A percentile compares a stretch with the other conserved stretches of the same genome.
Conservation (phyloP, 2,113 vertebrate genomes). For the Nerophis lumbriciformis region DNA sequence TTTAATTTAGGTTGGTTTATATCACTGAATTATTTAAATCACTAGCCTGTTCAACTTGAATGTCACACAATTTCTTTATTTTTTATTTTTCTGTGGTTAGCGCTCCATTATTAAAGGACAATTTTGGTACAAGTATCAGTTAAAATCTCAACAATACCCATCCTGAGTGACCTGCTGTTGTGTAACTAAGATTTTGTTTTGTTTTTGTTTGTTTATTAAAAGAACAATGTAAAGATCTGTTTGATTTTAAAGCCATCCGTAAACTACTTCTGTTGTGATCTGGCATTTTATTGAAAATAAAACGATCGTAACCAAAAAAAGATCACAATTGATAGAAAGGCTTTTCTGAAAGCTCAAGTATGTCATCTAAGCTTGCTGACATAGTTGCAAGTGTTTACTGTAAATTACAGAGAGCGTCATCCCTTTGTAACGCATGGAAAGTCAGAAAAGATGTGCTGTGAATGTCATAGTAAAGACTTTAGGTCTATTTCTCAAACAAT, state of each 20-base stretch:
- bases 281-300: too few species aligned
- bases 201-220: background rate
- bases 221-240: background rate
- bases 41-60: too few species aligned
- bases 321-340: background rate
- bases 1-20: too few species aligned
- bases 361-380: background rate
- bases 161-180: too few species aligned
- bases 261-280: background rate
- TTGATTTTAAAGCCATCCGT: background rate
- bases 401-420: constrained; percentile 11
- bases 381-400: constrained; percentile 20
- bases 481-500: background rate
- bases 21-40: too few species aligned
- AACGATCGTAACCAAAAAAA: background rate
- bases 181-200: too few species aligned
- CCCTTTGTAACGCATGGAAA: background rate
- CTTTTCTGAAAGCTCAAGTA: background rate
- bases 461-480: too few species aligned
- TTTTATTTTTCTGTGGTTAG: too few species aligned
- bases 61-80: too few species aligned
- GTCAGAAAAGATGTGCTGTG: background rate
- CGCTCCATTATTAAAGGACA: too few species aligned
- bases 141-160: too few species aligned
- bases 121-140: too few species aligned